Percentiles rank a stretch among this genome's conserved stretches.
phyloP scores from a whole-genome alignment of 2,113 vertebrate genomes.

The Nannobrachium achirus region DNA sequence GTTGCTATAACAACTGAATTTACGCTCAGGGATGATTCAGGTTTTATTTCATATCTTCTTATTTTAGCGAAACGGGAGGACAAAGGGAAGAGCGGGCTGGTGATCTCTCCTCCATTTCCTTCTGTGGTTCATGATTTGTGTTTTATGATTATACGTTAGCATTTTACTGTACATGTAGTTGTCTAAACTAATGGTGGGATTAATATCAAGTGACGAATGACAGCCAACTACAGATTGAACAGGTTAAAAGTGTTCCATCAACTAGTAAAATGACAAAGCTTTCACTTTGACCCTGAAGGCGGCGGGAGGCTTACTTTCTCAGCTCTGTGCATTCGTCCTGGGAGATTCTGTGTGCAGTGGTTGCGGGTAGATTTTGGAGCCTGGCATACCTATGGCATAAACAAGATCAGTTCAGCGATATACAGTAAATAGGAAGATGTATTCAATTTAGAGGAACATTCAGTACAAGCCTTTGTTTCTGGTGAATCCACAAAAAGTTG shows the following conservation, averaged over 20 bases:
- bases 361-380: slow-evolving; percentile 82
- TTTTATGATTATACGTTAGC: slow-evolving; percentile 6
- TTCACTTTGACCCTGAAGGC: slow-evolving; percentile 14
- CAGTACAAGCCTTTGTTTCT: too few species aligned
- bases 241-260: neutral
- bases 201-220: slow-evolving; percentile 6
- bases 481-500: too few species aligned
- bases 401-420: neutral
- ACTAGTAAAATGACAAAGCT: neutral
- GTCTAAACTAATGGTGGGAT: neutral
- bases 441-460: too few species aligned
- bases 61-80: neutral
- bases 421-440: neutral
- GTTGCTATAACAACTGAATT: too few species aligned
- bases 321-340: slow-evolving; percentile 89
- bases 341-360: slow-evolving; percentile 80
- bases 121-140: neutral
- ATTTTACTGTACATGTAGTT: slow-evolving; percentile 1
- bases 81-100: neutral
- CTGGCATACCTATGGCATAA: slow-evolving; percentile 85
- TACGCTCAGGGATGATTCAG: too few species aligned
- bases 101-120: too few species aligned
- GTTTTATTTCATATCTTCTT: too few species aligned
- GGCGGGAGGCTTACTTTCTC: slow-evolving; percentile 85
- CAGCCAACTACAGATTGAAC: neutral